These are phyloP conservation scores for Eumerus sabulonum DNA, from an alignment of 2,888 invertebrate species.

Conservation along the genomic window DNA sequence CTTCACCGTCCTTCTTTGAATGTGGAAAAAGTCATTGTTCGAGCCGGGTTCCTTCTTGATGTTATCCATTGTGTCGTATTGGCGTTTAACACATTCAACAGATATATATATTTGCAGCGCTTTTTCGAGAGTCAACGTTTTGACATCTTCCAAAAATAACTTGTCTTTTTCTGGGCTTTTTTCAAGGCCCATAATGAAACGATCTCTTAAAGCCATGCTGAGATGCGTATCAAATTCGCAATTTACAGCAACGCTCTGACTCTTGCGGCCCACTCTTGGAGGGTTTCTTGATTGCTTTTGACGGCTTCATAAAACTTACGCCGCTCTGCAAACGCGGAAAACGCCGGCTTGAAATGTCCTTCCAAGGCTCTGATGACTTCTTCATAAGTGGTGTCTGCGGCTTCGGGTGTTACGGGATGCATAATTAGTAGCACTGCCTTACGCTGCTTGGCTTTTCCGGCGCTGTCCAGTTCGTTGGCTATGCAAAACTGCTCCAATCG, in stretches of 20 bases:
- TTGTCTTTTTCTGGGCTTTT: constrained; percentile 45
- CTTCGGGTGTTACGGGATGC: too few relatives aligned
- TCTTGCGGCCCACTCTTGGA: constrained; percentile 41
- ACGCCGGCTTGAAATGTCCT: neutral
- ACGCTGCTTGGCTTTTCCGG: too few relatives aligned
- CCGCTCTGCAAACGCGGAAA: constrained; percentile 23
- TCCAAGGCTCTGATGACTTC: neutral
- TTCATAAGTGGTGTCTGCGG: too few relatives aligned
- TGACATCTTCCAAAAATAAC: constrained; percentile 28
- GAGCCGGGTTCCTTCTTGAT: constrained; percentile 8
- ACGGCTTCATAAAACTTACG: constrained; percentile 35
- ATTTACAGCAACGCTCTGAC: constrained; percentile 27
- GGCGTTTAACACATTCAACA: constrained; percentile 5
- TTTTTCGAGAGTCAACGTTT: neutral
- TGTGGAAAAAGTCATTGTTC: constrained; percentile 9
- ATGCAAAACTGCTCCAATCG: too few relatives aligned
- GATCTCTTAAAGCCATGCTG: constrained; percentile 25
- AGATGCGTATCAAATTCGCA: constrained; percentile 27
- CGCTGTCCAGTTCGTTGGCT: too few relatives aligned
- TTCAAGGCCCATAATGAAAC: constrained; percentile 39
- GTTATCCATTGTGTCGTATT: neutral
- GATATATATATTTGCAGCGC: neutral
- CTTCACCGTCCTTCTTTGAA: too few relatives aligned
- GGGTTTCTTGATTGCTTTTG: neutral
- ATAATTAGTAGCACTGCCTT: too few relatives aligned